Evolutionary conservation across 2,113 vertebrate species (phyloP).

Genomic region (Tragelaphus buxtoni): DNA sequence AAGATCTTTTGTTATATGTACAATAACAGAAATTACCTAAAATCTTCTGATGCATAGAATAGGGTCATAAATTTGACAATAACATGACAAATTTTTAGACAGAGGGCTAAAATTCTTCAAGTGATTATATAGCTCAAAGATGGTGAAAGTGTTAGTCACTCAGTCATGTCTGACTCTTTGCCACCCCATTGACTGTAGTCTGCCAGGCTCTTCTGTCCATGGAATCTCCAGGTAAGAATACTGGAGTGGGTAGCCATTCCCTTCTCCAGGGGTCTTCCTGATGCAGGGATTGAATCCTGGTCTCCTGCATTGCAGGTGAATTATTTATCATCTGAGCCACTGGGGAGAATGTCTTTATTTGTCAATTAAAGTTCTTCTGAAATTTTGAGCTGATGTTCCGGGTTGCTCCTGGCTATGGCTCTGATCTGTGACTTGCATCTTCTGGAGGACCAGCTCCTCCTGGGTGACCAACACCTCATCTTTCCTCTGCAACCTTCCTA

Average conservation of each 20-base stretch:
- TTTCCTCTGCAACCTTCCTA: neutral
- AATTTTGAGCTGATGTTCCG: neutral
- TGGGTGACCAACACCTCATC: accelerated
- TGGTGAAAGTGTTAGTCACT: neutral
- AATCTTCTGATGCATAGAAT: neutral
- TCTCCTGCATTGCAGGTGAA: neutral
- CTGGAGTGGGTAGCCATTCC: neutral
- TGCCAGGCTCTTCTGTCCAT: neutral
- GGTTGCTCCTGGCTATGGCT: neutral
- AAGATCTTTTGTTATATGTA: neutral
- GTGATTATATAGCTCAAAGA: neutral
- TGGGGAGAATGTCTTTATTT: neutral
- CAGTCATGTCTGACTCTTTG: neutral
- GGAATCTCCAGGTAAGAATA: neutral
- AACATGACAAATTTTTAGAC: neutral
- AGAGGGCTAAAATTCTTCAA: neutral
- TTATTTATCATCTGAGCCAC: neutral
- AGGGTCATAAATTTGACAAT: neutral
- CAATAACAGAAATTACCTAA: neutral
- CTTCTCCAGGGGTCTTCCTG: neutral
- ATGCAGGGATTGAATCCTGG: neutral
- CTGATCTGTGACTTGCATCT: neutral
- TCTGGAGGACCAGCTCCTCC: neutral
- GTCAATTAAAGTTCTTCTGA: neutral
- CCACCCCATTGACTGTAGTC: neutral